Conservation (phyloP, 2,888 invertebrate species). For the Phortica okadai region DNA sequence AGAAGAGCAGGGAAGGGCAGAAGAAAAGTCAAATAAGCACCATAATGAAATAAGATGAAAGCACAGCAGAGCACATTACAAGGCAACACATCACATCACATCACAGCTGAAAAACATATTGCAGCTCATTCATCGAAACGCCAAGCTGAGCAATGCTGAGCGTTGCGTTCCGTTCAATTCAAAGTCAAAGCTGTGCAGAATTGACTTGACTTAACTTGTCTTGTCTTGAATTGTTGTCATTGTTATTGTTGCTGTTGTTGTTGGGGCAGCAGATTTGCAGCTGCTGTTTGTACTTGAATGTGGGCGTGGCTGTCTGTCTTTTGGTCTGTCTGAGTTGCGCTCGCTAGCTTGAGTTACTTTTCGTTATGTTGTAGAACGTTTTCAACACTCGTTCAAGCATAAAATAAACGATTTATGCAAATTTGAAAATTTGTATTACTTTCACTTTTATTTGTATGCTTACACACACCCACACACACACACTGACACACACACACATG, state of each 20-base stretch:
- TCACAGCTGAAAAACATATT: background rate
- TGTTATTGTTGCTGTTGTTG: too few species aligned
- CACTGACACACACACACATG: background rate
- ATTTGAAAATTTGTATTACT: conserved; percentile 19
- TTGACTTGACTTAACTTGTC: too few species aligned
- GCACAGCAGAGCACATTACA: too few species aligned
- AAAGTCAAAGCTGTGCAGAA: background rate
- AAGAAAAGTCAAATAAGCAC: background rate
- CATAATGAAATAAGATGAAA: too few species aligned
- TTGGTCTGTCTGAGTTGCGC: too few species aligned
- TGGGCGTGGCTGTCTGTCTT: too few species aligned
- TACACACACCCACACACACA: background rate
- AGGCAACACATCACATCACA: too few species aligned
- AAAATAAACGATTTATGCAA: conserved; percentile 11
- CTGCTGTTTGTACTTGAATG: too few species aligned
- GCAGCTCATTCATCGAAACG: background rate
- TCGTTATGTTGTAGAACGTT: too few species aligned
- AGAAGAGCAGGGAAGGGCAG: background rate
- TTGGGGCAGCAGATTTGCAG: too few species aligned
- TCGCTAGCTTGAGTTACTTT: too few species aligned
- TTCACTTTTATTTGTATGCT: background rate
- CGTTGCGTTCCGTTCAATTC: background rate
- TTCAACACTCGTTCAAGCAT: background rate
- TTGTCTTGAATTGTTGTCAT: too few species aligned
- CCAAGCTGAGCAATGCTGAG: background rate